Conservation (phyloP, 1,140 invertebrate genomes). For the Lanistes nyassanus region DNA sequence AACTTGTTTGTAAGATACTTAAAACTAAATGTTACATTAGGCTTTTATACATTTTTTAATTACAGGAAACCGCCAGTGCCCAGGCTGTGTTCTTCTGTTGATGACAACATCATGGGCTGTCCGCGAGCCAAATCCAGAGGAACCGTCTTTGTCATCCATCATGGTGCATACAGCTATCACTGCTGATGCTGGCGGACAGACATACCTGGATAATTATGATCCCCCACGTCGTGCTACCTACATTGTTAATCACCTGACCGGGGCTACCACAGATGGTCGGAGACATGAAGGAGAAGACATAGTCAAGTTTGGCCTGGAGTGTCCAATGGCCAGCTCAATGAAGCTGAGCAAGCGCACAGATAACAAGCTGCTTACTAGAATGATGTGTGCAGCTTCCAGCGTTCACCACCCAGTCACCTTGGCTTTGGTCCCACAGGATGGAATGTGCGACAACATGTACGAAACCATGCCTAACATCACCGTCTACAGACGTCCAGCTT, state of each 20-base stretch:
- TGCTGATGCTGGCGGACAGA: conserved; percentile 29
- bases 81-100: conserved; percentile 37
- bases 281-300: conserved; percentile 32
- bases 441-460: conserved; percentile 4
- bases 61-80: conserved; percentile 33
- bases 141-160: conserved; percentile 24
- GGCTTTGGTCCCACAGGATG: conserved; percentile 31
- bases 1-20: no score
- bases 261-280: conserved; percentile 29
- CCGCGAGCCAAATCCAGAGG: conserved; percentile 12
- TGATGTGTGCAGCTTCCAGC: conserved; percentile 35
- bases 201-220: conserved; percentile 39
- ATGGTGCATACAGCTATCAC: conserved; percentile 40
- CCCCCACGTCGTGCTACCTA: conserved; percentile 40
- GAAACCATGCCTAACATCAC: background rate
- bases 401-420: conserved; percentile 39
- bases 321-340: conserved; percentile 43
- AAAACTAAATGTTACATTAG: no score
- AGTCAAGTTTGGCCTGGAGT: conserved; percentile 36
- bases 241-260: conserved; percentile 39
- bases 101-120: conserved; percentile 36
- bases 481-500: background rate
- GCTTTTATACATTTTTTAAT: background rate
- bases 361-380: conserved; percentile 46
- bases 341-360: conserved; percentile 38